Percentiles rank a stretch among this genome's conserved stretches.
Conservation (phyloP, 2,888 invertebrate genomes). For the Diadegma fenestrale region DNA sequence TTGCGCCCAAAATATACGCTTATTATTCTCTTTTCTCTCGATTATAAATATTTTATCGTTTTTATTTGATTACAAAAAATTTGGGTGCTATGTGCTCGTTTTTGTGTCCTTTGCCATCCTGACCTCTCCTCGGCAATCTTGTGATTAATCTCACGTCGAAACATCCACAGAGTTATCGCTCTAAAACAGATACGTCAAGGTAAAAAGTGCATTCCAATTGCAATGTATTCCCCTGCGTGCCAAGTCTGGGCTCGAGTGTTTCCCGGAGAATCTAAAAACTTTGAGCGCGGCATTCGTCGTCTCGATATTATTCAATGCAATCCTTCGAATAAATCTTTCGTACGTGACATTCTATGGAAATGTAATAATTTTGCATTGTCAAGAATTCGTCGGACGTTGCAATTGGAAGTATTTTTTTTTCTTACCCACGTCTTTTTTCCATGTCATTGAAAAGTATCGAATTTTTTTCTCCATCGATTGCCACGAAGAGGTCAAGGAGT, state of each 20-base stretch:
- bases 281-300: not conserved
- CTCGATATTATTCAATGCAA: not conserved
- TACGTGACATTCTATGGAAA: not conserved
- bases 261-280: not conserved
- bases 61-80: conserved; percentile 22
- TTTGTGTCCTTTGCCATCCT: conserved; percentile 55
- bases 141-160: conserved; percentile 17
- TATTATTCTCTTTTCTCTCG: not conserved
- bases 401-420: conserved; percentile 11
- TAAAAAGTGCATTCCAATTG: conserved; percentile 23
- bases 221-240: not conserved
- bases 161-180: conserved; percentile 15
- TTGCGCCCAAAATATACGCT: conserved; percentile 53
- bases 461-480: conserved; percentile 51
- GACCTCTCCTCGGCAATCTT: conserved; percentile 65
- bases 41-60: not conserved
- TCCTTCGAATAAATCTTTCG: not conserved
- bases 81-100: conserved; percentile 59
- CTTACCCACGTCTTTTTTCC: conserved; percentile 9
- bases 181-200: not conserved
- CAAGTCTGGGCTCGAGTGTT: not conserved
- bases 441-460: conserved; percentile 1
- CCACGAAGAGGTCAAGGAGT: conserved; percentile 64
- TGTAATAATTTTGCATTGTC: not conserved
- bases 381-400: not conserved